These are phyloP conservation scores for Harpalus rubripes DNA, from an alignment of 2,888 invertebrate genomes.

Conservation along the genomic window DNA sequence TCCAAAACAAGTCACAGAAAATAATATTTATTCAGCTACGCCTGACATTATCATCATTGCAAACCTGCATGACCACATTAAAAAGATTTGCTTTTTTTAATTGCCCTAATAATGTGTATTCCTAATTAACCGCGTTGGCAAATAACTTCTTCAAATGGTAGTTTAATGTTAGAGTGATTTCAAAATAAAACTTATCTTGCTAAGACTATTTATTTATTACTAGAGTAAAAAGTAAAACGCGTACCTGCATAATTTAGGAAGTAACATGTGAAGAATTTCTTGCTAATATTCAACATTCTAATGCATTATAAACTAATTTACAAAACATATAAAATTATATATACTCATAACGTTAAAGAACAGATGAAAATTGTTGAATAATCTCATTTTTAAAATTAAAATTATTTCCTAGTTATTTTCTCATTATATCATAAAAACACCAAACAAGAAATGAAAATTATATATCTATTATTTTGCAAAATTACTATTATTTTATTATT, in stretches of 20 bases:
- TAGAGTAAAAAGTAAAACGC: background rate
- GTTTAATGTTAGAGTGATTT: background rate
- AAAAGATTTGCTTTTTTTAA: conserved; percentile 4
- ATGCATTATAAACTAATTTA: conserved; percentile 4
- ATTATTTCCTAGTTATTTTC: background rate
- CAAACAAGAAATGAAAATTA: background rate
- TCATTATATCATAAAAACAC: background rate
- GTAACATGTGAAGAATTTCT: background rate
- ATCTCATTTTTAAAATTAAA: background rate
- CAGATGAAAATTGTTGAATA: background rate
- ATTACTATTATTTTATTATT: background rate
- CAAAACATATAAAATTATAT: background rate
- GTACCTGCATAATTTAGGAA: background rate
- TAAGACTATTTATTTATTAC: background rate
- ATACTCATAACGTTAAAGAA: background rate
- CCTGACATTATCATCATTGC: background rate
- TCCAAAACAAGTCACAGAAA: background rate
- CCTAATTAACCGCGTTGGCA: background rate
- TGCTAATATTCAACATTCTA: background rate
- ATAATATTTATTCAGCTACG: background rate
- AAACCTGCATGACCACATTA: background rate
- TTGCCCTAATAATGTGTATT: background rate
- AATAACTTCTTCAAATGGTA: conserved; percentile 6
- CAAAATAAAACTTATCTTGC: background rate
- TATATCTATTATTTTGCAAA: background rate